These are phyloP conservation scores for Parazoanthus darwini DNA, from an alignment of 92 coral and sea anemone genomes.

Conservation along the genomic window DNA sequence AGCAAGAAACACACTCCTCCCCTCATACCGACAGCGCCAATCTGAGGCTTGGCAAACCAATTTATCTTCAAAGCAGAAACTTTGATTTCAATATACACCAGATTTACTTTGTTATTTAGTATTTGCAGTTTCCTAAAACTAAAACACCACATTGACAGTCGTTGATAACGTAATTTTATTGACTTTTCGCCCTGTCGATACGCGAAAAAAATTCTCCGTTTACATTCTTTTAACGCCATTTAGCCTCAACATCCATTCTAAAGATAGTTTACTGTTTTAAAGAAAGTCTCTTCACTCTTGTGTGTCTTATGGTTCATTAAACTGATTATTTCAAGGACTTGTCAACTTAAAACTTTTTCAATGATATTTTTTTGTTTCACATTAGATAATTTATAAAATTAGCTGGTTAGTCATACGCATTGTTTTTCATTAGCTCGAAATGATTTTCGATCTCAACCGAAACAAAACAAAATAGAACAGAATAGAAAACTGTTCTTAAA, in stretches of 20 bases:
- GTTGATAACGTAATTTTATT: background rate
- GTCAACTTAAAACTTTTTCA: no score
- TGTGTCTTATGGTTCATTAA: no score
- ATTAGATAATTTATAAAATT: no score
- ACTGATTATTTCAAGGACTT: no score
- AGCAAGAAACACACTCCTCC: background rate
- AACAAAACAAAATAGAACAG: no score
- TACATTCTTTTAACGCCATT: no score
- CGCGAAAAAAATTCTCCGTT: background rate
- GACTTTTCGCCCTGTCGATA: background rate
- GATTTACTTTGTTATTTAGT: background rate
- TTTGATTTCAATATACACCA: background rate
- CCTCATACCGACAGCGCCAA: background rate
- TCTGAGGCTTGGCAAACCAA: background rate
- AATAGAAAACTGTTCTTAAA: no score
- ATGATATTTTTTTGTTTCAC: no score
- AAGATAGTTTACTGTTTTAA: background rate
- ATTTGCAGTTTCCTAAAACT: background rate
- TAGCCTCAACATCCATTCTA: background rate
- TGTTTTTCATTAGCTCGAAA: background rate
- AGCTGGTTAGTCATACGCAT: no score
- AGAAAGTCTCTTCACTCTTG: no score
- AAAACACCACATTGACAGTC: background rate
- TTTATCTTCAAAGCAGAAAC: background rate
- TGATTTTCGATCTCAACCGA: background rate